Evolutionary conservation across 2,113 vertebrate species (phyloP).

Genomic region (Dendropsophus ebraccatus): DNA sequence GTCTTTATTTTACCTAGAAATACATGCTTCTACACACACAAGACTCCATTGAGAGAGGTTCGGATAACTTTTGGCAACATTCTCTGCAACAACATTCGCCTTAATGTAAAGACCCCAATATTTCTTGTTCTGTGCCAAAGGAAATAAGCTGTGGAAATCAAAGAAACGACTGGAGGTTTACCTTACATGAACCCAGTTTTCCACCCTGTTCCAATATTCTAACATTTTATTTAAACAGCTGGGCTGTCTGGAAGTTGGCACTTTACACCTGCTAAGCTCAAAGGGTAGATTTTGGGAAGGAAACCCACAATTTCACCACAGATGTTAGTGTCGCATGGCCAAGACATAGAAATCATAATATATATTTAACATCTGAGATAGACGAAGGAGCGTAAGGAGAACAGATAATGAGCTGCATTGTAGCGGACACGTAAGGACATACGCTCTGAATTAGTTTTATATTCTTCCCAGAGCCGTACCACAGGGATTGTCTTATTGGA

Average conservation of each 20-base stretch:
- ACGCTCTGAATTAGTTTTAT: constrained; percentile 48
- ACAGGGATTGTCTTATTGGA: constrained; percentile 49
- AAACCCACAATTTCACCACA: constrained; percentile 56
- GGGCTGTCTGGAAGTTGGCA: constrained; percentile 58
- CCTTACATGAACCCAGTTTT: constrained; percentile 56
- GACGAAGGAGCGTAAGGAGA: constrained; percentile 17
- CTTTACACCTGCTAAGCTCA: constrained; percentile 59
- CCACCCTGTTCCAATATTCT: constrained; percentile 54
- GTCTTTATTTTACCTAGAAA: constrained; percentile 35
- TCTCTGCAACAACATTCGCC: constrained; percentile 41
- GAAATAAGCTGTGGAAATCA: constrained; percentile 51
- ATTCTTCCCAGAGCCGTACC: constrained; percentile 2
- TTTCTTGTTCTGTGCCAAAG: constrained; percentile 32
- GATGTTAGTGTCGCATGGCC: constrained; percentile 54
- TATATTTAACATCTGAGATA: constrained; percentile 52
- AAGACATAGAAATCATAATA: constrained; percentile 55
- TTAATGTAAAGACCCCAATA: constrained; percentile 47
- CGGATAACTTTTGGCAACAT: constrained; percentile 33
- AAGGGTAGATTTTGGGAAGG: constrained; percentile 57
- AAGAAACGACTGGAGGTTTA: constrained; percentile 42
- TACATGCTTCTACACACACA: constrained; percentile 27
- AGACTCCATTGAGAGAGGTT: constrained; percentile 37
- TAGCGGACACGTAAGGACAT: constrained; percentile 24
- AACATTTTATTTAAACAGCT: constrained; percentile 58
- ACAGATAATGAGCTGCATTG: constrained; percentile 56